Evolutionary conservation across 2,888 invertebrate species (phyloP), one percentile per base, ranked within the genome.

Genomic region (Amphipyra tragopoginis): DNA sequence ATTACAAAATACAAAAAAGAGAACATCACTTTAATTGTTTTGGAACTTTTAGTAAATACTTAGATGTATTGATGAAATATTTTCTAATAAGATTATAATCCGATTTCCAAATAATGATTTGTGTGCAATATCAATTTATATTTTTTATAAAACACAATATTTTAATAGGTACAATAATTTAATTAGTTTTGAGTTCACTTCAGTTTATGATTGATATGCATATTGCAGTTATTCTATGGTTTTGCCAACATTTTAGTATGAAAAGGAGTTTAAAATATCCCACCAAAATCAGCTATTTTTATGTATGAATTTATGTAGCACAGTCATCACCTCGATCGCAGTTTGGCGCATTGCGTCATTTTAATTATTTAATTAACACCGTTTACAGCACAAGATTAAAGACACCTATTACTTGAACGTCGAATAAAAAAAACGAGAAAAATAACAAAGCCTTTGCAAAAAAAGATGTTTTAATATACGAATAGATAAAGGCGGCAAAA

Each of bases 271-370:
- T 29, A 29, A 34, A 14, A 13, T 42, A 14, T 63, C 54, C 65
- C 47, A 56, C 29, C 47, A 65, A 45, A 50, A 42, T 44, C 3
- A 44, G 34, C 26, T 65, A 53, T 15, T 7, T 34, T 38, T 9
- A 26, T 44, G 21, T 52, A 66, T 29, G 53, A 54, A 50, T 57
- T 14, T 53, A 68, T 7, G 42, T 21, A 40, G 34, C 36, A 50
- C 44, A 34, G 53, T 69, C 67, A 61, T 53, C 42, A 50, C 11
- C 50, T 65, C n/a, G n/a, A n/a, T n/a, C 61, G 54, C 62, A 65
- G 65, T 60, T 63, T 69, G 73, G 61, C 82, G 82, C 81, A 87
- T 77, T 87, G 87, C 85, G 85, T 77, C 83, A 86, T 79, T 79
- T 79, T 58, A 58, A 69, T 62, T 66, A 51, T 59, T 44, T 56